Evolutionary conservation across 2,113 vertebrate genomes (phyloP).

Genomic region (Anolis sagrei): DNA sequence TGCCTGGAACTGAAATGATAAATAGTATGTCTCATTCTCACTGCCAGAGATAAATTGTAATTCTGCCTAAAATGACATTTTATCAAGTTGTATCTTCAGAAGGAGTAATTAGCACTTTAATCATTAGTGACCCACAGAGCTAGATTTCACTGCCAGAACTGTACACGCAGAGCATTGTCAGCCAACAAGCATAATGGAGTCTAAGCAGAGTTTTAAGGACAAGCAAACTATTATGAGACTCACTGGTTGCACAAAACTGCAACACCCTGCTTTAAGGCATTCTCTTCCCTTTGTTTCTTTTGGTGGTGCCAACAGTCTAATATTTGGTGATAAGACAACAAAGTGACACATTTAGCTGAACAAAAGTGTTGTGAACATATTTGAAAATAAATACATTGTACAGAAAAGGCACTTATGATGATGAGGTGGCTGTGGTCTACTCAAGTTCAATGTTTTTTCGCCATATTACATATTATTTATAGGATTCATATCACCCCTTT

Average conservation of each 20-base stretch:
- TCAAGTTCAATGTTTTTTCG: neutral
- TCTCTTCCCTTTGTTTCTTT: neutral
- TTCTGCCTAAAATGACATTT: conserved; percentile 24
- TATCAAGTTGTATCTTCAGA: conserved; percentile 19
- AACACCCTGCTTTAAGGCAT: neutral
- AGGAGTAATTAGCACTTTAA: conserved; percentile 34
- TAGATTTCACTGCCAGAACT: conserved; percentile 18
- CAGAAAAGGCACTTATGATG: neutral
- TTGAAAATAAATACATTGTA: neutral
- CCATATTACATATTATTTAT: neutral
- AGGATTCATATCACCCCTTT: neutral
- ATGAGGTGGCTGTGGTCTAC: neutral
- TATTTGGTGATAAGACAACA: neutral
- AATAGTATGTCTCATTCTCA: neutral
- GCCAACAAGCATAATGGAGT: neutral
- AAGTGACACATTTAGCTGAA: neutral
- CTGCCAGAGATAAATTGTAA: conserved; percentile 8
- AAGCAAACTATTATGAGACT: neutral
- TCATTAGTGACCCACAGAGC: neutral
- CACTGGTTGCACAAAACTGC: neutral
- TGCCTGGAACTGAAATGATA: neutral
- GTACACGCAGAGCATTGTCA: neutral
- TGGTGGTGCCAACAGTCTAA: neutral
- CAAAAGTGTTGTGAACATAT: neutral
- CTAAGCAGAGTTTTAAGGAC: neutral